These are phyloP conservation scores for Chrysoperla carnea DNA, from an alignment of 1,140 invertebrate genomes.

Conservation along the genomic window DNA sequence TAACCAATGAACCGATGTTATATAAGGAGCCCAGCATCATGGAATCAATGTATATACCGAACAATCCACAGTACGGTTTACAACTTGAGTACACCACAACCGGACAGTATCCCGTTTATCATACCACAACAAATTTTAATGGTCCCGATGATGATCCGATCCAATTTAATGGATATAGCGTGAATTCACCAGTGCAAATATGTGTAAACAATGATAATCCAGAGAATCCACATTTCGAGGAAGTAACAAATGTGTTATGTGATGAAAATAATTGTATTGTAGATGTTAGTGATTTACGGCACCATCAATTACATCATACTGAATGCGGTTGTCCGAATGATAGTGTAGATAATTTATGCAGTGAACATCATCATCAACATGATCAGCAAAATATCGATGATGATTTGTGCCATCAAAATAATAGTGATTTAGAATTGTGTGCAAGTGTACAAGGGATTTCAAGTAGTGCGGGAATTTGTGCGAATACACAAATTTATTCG, in stretches of 20 bases:
- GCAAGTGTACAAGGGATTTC: neutral
- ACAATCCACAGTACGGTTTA: conserved; percentile 29
- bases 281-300: neutral
- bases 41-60: conserved; percentile 29
- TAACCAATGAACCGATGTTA: neutral
- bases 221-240: no score
- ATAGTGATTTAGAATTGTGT: neutral
- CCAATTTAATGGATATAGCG: neutral
- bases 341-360: neutral
- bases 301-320: neutral
- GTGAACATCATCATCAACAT: no score
- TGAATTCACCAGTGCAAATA: no score
- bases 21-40: conserved; percentile 12
- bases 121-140: no score
- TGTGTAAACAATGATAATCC: no score
- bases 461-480: neutral
- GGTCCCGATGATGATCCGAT: no score
- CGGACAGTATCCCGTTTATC: no score
- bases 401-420: neutral
- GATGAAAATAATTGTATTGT: neutral
- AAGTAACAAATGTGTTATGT: no score
- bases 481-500: neutral
- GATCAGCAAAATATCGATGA: no score
- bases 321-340: neutral
- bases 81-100: conserved; percentile 18